Percentiles rank a stretch among this genome's conserved stretches.
Evolutionary conservation across 2,797 vertebrate genomes (phyloP).

Genomic region (Argentina silus): DNA sequence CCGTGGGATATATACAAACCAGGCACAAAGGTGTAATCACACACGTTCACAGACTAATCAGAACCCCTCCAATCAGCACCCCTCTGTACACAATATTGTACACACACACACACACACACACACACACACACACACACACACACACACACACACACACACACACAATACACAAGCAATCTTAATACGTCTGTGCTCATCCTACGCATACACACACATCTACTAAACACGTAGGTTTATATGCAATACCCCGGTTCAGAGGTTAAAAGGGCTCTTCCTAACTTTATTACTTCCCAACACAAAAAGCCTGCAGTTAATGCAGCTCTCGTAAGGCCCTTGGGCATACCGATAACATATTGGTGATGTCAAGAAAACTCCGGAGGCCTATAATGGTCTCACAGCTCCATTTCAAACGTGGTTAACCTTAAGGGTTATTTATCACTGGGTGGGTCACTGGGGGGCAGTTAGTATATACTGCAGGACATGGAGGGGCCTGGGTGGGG

Average conservation of each 20-base stretch:
- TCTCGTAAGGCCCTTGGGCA: conserved; percentile 51
- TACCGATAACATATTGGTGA: conserved; percentile 75
- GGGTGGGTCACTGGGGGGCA: conserved; percentile 69
- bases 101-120: too few relatives aligned
- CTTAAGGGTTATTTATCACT: conserved; percentile 81
- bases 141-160: too few relatives aligned
- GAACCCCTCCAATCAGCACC: conserved; percentile 6
- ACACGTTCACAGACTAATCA: neutral
- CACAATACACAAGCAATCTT: too few relatives aligned
- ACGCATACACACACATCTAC: neutral
- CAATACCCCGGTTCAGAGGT: conserved; percentile 23
- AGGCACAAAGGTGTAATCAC: conserved; percentile 19
- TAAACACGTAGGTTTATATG: conserved; percentile 17
- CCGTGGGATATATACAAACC: neutral
- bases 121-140: too few relatives aligned
- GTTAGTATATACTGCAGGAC: conserved; percentile 78
- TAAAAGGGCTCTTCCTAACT: conserved; percentile 37
- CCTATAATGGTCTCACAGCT: conserved; percentile 75
- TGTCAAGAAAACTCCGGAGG: conserved; percentile 76
- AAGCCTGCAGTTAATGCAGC: conserved; percentile 48
- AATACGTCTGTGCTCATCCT: too few relatives aligned
- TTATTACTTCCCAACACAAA: conserved; percentile 53
- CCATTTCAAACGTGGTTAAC: conserved; percentile 82
- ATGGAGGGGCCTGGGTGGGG: conserved; percentile 45
- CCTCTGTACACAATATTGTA: neutral